Evolutionary conservation across 2,113 vertebrate genomes (phyloP), one percentile per base, ranked within the genome.

Genomic region (Saccopteryx leptura): DNA sequence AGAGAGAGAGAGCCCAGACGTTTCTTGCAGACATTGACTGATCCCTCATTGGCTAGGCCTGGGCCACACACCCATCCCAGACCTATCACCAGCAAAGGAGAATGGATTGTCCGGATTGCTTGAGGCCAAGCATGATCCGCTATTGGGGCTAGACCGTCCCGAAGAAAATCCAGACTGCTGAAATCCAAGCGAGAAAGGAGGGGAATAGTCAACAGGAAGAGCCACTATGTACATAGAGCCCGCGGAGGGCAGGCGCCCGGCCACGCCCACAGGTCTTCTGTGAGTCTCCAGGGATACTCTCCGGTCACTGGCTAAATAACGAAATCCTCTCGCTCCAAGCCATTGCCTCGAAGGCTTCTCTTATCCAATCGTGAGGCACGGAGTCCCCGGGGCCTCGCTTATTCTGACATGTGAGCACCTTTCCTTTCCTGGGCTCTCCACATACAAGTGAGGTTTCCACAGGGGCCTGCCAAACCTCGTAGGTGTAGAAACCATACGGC

Each of bases 381-480:
- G 13, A 69, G 9, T 23, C 7, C 31, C 12, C 1, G 0, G 0
- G 7, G 15, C 4, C 39, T 28, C 24, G 50, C 31, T 60, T 68
- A 66, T 9, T 48, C 17, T 58, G 18, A 61, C 54, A 81, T 74
- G 65, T 63, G 26, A 93, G 46, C 52, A 69, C 50, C 39, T 60
- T 24, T 5, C 3, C 56, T 71, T 66, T 26, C 75, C 61, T 2
- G 26, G 23, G 28, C 90, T 66, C 39, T 86, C 65, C 76, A 95
- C 83, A 66, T 39, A 63, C 1, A 88, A 71, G n/a, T 18, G 60
- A 52, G 5, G 33, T 54, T 93, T 75, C 75, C n/a, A 52, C 66
- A 54, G 46, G 83, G 68, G 56, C 31, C 63, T 31, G 18, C 24
- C 56, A 69, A 85, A 26, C 48, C 39, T 69, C 19, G 0, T 0